Conservation (phyloP, 2,888 invertebrate genomes). For the Eupeodes latifasciatus region DNA sequence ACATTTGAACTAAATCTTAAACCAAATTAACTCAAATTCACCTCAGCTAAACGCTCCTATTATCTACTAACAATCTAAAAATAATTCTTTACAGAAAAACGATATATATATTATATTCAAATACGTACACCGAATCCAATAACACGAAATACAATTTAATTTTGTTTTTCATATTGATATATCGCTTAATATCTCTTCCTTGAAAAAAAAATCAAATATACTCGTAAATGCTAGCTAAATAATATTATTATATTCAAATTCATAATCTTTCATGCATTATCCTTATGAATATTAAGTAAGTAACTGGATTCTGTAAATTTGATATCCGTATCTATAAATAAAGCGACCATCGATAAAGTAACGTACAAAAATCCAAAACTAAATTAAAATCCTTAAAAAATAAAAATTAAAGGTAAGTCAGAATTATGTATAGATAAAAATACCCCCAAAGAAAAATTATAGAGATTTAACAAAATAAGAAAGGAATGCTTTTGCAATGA, state of each 20-base stretch:
- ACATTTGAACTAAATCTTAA: no score
- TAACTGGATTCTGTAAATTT: slow-evolving; percentile 60
- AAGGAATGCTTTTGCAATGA: slow-evolving; percentile 38
- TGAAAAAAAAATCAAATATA: slow-evolving; percentile 6
- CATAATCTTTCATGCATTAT: slow-evolving; percentile 66
- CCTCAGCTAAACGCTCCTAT: no score
- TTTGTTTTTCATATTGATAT: slow-evolving; percentile 14
- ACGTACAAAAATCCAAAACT: neutral
- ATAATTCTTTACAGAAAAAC: neutral
- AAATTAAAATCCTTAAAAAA: neutral
- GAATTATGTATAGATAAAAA: neutral
- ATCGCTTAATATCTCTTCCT: slow-evolving; percentile 17
- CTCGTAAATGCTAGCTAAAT: neutral
- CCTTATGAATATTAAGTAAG: slow-evolving; percentile 49
- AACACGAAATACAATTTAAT: slow-evolving; percentile 42
- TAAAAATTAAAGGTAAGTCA: slow-evolving; percentile 58
- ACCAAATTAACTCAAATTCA: no score
- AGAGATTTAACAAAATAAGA: neutral
- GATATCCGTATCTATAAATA: neutral
- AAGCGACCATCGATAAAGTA: neutral
- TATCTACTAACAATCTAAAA: neutral
- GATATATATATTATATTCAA: no score
- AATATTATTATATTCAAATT: slow-evolving; percentile 48
- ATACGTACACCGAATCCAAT: neutral
- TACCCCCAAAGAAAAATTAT: slow-evolving; percentile 11